phyloP scores from a whole-genome alignment of 2,113 vertebrate genomes.

The Psilopsiagon aurifrons region DNA sequence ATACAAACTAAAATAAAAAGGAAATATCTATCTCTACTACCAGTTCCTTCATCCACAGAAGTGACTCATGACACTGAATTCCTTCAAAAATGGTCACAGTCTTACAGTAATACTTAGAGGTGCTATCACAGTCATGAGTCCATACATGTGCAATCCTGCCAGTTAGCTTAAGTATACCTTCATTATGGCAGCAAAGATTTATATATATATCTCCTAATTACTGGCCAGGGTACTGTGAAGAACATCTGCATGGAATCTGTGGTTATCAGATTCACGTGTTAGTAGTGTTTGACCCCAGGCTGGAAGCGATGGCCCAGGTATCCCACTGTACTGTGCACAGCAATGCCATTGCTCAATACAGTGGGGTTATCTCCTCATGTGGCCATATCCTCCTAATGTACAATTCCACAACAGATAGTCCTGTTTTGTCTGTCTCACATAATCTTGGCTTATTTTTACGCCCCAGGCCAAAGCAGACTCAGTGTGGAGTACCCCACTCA shows the following conservation, averaged over 20 bases:
- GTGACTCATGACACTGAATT: neutral
- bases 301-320: neutral
- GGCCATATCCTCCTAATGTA: neutral
- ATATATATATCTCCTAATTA: neutral
- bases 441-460: neutral
- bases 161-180: neutral
- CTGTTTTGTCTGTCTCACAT: neutral
- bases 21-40: neutral
- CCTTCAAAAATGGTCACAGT: neutral
- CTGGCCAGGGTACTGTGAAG: neutral
- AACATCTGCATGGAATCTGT: neutral
- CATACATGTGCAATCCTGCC: neutral
- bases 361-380: neutral
- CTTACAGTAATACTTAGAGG: neutral
- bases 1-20: neutral
- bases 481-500: neutral
- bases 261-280: neutral
- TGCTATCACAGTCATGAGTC: neutral
- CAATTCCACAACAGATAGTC: neutral
- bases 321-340: rapidly evolving
- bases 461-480: neutral
- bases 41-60: neutral
- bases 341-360: neutral
- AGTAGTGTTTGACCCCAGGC: neutral
- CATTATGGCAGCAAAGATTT: neutral